These are phyloP conservation scores for Heliopora coerulea DNA, from an alignment of 92 coral and sea anemone species.

Conservation along the genomic window DNA sequence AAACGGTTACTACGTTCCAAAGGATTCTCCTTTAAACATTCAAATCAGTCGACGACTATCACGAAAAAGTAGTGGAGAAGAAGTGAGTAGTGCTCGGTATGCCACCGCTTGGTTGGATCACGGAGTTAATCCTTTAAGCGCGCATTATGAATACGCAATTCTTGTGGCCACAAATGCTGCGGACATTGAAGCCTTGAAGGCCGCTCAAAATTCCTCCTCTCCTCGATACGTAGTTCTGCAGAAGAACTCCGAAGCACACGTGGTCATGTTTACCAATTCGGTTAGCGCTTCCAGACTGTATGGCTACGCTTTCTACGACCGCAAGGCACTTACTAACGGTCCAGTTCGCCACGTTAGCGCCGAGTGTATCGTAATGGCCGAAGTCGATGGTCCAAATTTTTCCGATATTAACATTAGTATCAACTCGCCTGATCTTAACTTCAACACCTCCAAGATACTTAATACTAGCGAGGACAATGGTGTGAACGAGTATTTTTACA, in stretches of 20 bases:
- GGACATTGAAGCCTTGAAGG: constrained; percentile 20
- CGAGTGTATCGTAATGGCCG: constrained; percentile 44
- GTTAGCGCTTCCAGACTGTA: constrained; percentile 7
- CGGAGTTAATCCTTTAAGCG: constrained; percentile 24
- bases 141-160: constrained; percentile 46
- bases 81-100: constrained; percentile 34
- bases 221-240: constrained; percentile 37
- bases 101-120: constrained; percentile 68
- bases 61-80: not conserved
- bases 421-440: constrained; percentile 47
- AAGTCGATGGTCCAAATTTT: constrained; percentile 22
- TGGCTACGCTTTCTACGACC: constrained; percentile 42
- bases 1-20: constrained; percentile 61
- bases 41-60: constrained; percentile 5
- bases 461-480: constrained; percentile 8
- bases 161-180: constrained; percentile 32
- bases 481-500: constrained; percentile 39
- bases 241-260: constrained; percentile 48
- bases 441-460: not conserved
- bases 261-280: constrained; percentile 12
- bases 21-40: constrained; percentile 20
- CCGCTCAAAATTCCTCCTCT: constrained; percentile 18
- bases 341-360: constrained; percentile 37
- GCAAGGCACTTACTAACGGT: constrained; percentile 7
- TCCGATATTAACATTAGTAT: constrained; percentile 36